Conservation (phyloP, 2,888 invertebrate genomes). For the Hirtodrosophila alboralis region DNA sequence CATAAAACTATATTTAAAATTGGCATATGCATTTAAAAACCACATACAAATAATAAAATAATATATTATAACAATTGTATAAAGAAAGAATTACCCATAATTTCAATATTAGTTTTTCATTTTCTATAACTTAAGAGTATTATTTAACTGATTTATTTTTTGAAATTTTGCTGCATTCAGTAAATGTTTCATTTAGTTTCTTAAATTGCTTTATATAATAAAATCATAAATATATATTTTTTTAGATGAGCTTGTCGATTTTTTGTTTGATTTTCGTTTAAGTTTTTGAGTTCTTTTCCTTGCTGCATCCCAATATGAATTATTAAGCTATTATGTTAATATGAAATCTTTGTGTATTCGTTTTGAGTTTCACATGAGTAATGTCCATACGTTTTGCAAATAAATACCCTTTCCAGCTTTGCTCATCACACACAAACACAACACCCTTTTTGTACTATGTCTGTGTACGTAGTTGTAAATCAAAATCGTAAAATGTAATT, state of each 20-base stretch:
- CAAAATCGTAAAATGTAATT: slow-evolving; percentile 41
- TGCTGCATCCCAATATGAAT: not conserved
- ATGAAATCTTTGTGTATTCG: not conserved
- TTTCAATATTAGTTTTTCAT: slow-evolving; percentile 44
- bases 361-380: slow-evolving; percentile 29
- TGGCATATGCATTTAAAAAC: slow-evolving; percentile 55
- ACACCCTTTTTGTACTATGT: slow-evolving; percentile 33
- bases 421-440: slow-evolving; percentile 9
- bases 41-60: slow-evolving; percentile 31
- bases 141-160: slow-evolving; percentile 58
- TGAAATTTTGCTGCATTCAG: slow-evolving; percentile 54
- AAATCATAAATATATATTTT: slow-evolving; percentile 59
- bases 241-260: slow-evolving; percentile 45
- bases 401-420: slow-evolving; percentile 29
- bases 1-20: slow-evolving; percentile 32
- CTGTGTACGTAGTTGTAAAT: slow-evolving; percentile 51
- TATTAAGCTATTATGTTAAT: not conserved
- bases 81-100: slow-evolving; percentile 44
- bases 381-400: slow-evolving; percentile 24
- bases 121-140: slow-evolving; percentile 67
- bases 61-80: slow-evolving; percentile 55
- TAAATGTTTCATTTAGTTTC: slow-evolving; percentile 58
- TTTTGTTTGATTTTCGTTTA: slow-evolving; percentile 21
- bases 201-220: slow-evolving; percentile 67
- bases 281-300: slow-evolving; percentile 1